Evolutionary conservation across 1,140 invertebrate species (phyloP).

Genomic region (Linepithema humile): DNA sequence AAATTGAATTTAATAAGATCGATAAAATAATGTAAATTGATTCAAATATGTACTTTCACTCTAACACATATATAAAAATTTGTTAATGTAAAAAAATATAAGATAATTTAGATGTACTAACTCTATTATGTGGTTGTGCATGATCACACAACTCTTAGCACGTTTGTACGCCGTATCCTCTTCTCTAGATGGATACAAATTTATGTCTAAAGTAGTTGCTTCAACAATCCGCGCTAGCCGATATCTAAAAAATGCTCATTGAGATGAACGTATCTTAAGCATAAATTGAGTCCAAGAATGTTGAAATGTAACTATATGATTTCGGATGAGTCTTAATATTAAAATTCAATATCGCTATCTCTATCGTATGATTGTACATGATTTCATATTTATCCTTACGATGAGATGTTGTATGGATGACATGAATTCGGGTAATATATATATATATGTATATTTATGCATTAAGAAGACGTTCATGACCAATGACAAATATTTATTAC

Average conservation of each 20-base stretch:
- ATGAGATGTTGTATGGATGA: neutral
- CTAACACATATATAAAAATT: neutral
- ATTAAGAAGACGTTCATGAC: slow-evolving; percentile 16
- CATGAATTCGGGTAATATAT: neutral
- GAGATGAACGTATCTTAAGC: slow-evolving; percentile 32
- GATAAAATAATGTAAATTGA: neutral
- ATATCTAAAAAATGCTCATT: slow-evolving; percentile 56
- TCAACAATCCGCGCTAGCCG: slow-evolving; percentile 62
- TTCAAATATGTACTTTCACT: neutral
- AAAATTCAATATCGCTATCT: neutral
- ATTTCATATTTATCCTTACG: neutral
- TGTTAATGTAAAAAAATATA: neutral
- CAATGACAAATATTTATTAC: slow-evolving; percentile 47
- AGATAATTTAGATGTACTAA: slow-evolving; percentile 60
- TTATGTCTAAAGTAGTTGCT: slow-evolving; percentile 30
- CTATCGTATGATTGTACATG: neutral
- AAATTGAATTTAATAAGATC: neutral
- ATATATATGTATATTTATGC: too few species aligned
- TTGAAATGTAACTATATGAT: neutral
- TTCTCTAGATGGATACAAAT: slow-evolving; percentile 44
- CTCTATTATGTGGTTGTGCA: slow-evolving; percentile 68
- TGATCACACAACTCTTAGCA: slow-evolving; percentile 57
- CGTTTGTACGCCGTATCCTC: slow-evolving; percentile 53
- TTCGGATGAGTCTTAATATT: neutral
- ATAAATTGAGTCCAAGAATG: neutral